Percentiles rank a stretch among this genome's conserved stretches.
phyloP scores from a whole-genome alignment of 2,888 invertebrate species.

The Cheilosia urbana region DNA sequence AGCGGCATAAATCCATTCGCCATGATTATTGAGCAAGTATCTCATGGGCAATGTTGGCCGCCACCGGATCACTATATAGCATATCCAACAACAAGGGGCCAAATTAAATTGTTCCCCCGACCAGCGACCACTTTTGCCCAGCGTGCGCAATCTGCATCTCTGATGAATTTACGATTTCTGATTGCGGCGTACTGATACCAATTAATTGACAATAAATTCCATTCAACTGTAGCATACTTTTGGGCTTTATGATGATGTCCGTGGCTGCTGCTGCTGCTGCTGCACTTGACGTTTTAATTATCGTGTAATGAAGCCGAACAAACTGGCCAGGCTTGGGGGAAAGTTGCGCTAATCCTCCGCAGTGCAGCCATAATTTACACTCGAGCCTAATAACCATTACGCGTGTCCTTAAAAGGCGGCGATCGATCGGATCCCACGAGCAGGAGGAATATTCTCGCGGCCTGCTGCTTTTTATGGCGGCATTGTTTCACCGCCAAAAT shows the following conservation, averaged over 20 bases:
- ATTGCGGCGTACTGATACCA: constrained; percentile 73
- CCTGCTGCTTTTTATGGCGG: constrained; percentile 34
- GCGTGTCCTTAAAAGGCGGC: constrained; percentile 70
- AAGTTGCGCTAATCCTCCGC: constrained; percentile 56
- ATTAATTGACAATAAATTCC: constrained; percentile 76
- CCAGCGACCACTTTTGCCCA: constrained; percentile 1
- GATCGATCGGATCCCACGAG: constrained; percentile 11
- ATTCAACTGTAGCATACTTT: constrained; percentile 71
- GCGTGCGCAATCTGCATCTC: constrained; percentile 64
- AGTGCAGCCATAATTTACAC: constrained; percentile 66
- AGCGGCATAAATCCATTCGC: constrained; percentile 72
- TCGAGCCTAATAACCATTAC: constrained; percentile 62
- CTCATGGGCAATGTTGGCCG: constrained; percentile 60
- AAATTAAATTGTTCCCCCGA: constrained; percentile 73
- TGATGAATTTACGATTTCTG: constrained; percentile 77
- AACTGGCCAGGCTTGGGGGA: constrained; percentile 42
- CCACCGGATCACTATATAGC: constrained; percentile 44
- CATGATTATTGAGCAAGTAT: constrained; percentile 72
- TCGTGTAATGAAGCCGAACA: constrained; percentile 55
- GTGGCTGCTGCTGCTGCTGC: not conserved
- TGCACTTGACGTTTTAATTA: constrained; percentile 73
- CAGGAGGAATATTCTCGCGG: constrained; percentile 36
- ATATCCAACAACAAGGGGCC: constrained; percentile 1
- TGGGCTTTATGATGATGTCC: constrained; percentile 56
- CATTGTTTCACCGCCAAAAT: constrained; percentile 68